A percentile compares a stretch with the other conserved stretches of the same genome.
These are phyloP conservation scores for Drosophila atripex DNA, from an alignment of 2,888 invertebrate genomes.

Conservation along the genomic window DNA sequence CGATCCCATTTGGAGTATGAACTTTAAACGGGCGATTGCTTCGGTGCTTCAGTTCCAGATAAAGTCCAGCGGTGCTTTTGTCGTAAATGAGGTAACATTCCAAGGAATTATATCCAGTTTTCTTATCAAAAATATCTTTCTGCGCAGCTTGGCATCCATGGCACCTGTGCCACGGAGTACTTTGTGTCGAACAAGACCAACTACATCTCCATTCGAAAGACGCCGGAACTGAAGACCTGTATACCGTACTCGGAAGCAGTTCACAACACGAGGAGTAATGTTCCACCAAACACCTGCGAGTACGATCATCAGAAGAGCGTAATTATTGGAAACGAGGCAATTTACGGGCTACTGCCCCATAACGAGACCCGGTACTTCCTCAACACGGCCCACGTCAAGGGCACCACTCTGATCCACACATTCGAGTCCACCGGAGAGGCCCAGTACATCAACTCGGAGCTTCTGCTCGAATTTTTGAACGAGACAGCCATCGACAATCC, in stretches of 20 bases:
- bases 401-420: constrained; percentile 83
- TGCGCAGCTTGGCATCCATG: constrained; percentile 86
- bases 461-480: constrained; percentile 80
- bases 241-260: constrained; percentile 82
- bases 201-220: constrained; percentile 83
- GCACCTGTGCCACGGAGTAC: constrained; percentile 85
- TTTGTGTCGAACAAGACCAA: constrained; percentile 83
- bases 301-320: constrained; percentile 84
- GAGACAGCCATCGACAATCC: constrained; percentile 83
- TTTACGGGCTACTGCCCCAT: constrained; percentile 82
- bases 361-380: constrained; percentile 82
- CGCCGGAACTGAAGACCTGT: constrained; percentile 83
- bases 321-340: constrained; percentile 83
- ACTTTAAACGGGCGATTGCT: constrained; percentile 88
- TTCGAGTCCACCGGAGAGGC: constrained; percentile 84
- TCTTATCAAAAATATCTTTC: neutral
- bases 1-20: constrained; percentile 88
- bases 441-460: constrained; percentile 83
- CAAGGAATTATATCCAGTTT: neutral
- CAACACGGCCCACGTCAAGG: constrained; percentile 82
- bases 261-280: constrained; percentile 83
- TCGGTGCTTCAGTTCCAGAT: constrained; percentile 87
- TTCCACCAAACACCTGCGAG: constrained; percentile 83
- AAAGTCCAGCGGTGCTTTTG: constrained; percentile 83
- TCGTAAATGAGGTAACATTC: constrained; percentile 82